Percentiles rank a stretch among this genome's conserved stretches.
phyloP scores from a whole-genome alignment of 2,888 invertebrate species.

The Drosophila ezoana region DNA sequence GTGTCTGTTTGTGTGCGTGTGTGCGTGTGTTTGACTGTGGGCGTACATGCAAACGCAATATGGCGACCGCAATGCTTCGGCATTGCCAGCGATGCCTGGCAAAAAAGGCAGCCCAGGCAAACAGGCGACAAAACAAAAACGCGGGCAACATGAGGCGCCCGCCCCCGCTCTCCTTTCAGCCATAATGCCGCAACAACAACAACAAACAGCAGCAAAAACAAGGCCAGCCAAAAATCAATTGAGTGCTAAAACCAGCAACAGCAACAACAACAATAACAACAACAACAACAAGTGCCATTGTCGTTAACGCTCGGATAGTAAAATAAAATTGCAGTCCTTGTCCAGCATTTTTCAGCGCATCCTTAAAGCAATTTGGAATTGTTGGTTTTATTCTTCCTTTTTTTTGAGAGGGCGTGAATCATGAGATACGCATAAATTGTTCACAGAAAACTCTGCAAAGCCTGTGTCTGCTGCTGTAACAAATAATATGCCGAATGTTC shows the following conservation, averaged over 20 bases:
- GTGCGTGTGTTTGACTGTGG: conserved; percentile 68
- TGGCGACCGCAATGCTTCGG: conserved; percentile 82
- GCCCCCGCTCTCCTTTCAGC: conserved; percentile 1
- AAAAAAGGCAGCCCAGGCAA: conserved; percentile 27
- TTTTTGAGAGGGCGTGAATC: not conserved
- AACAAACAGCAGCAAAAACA: conserved; percentile 39
- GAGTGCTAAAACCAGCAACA: conserved; percentile 80
- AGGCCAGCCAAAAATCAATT: conserved; percentile 69
- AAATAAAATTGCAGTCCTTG: conserved; percentile 40
- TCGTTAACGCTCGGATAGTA: conserved; percentile 48
- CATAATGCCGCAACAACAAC: conserved; percentile 53
- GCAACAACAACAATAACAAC: conserved; percentile 39
- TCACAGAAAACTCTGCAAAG: not conserved
- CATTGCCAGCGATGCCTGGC: conserved; percentile 35
- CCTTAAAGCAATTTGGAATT: conserved; percentile 10
- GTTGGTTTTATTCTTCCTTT: not conserved
- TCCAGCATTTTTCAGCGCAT: conserved; percentile 6
- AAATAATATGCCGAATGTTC: not conserved
- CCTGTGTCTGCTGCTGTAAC: not conserved
- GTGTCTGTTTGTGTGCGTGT: conserved; percentile 15
- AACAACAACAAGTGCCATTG: conserved; percentile 42
- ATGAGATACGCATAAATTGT: not conserved
- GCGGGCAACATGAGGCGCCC: conserved; percentile 20
- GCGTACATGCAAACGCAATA: conserved; percentile 83
- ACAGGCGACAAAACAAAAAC: conserved; percentile 38